Conservation (phyloP, 2,888 invertebrate species). For the Atethmia centrago region DNA sequence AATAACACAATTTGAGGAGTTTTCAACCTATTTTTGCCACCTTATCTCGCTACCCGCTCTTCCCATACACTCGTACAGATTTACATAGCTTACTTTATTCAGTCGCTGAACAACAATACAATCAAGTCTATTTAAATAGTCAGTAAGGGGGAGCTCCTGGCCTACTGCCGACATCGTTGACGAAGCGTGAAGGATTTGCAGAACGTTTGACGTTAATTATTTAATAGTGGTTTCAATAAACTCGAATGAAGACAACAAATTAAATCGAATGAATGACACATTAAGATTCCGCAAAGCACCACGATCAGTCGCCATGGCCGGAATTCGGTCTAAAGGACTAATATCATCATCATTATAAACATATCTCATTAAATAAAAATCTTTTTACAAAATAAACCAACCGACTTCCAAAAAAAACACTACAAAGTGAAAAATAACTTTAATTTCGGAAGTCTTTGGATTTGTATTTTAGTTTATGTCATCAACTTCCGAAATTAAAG, state of each 20-base stretch:
- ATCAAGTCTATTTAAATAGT: constrained; percentile 80
- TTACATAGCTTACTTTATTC: constrained; percentile 81
- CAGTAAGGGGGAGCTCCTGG: constrained; percentile 65
- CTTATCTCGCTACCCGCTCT: constrained; percentile 43
- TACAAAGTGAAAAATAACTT: no score
- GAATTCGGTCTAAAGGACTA: no score
- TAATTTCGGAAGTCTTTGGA: no score
- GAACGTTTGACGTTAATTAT: constrained; percentile 9
- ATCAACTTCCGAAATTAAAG: no score
- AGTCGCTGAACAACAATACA: constrained; percentile 76
- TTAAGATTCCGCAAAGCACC: not conserved
- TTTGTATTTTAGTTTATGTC: no score
- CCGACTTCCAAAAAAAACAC: no score
- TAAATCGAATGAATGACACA: no score
- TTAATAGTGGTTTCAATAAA: constrained; percentile 10
- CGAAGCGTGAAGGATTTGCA: constrained; percentile 19
- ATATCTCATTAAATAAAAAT: no score
- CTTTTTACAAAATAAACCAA: no score
- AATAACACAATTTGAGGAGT: not conserved
- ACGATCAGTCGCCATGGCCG: no score
- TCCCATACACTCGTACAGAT: constrained; percentile 54
- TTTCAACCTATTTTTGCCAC: not conserved
- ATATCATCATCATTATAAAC: no score
- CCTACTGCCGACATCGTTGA: constrained; percentile 55
- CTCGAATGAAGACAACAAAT: constrained; percentile 12